A percentile compares a stretch with the other conserved stretches of the same genome.
phyloP scores from a whole-genome alignment of 1,140 invertebrate species.

The Bombus terrestris region DNA sequence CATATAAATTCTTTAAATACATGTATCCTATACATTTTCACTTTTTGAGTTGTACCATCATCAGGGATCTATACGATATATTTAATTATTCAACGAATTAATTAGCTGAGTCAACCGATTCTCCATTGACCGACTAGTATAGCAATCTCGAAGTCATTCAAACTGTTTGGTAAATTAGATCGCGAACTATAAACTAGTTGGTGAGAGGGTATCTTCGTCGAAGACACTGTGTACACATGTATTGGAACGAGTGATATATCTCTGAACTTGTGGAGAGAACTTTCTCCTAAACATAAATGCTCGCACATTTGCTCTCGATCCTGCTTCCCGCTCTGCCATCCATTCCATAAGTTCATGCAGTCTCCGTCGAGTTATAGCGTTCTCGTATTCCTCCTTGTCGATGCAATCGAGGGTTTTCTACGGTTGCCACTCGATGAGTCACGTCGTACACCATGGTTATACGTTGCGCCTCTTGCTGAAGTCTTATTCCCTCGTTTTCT shows the following conservation, averaged over 20 bases:
- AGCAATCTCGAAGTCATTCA: not conserved
- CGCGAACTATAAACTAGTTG: not conserved
- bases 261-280: not conserved
- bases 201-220: not conserved
- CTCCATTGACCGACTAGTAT: not conserved
- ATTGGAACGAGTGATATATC: not conserved
- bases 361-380: constrained; percentile 25
- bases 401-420: constrained; percentile 65
- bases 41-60: too few relatives aligned
- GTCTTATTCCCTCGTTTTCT: constrained; percentile 41
- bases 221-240: not conserved
- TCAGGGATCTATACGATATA: too few relatives aligned
- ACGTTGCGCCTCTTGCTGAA: not conserved
- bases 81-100: not conserved
- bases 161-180: constrained; percentile 20
- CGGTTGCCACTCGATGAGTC: constrained; percentile 64
- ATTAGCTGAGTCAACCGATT: not conserved
- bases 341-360: constrained; percentile 21
- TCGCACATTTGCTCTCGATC: constrained; percentile 11
- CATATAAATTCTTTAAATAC: too few relatives aligned
- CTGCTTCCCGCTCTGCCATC: constrained; percentile 28
- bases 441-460: constrained; percentile 44
- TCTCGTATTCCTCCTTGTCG: constrained; percentile 38
- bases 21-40: too few relatives aligned
- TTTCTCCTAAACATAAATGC: constrained; percentile 37